phyloP scores from a whole-genome alignment of 2,888 invertebrate genomes.

The Drosophila pseudotalamancana region DNA sequence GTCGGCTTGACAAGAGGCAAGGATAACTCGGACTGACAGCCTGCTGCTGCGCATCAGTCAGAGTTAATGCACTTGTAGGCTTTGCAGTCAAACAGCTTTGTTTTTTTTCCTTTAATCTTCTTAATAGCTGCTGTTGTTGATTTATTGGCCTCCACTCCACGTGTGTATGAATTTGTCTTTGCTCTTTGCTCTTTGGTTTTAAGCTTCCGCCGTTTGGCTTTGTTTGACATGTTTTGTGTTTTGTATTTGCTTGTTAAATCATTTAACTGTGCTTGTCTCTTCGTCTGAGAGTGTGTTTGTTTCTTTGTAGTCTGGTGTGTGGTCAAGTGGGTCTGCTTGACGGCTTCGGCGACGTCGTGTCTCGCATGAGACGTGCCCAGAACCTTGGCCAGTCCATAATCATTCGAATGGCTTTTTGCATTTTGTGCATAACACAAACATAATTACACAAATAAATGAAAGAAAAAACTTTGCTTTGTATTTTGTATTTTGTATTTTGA shows the following conservation, averaged over 20 bases:
- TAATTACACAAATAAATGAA: conserved; percentile 39
- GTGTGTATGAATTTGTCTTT: conserved; percentile 29
- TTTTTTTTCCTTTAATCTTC: background rate
- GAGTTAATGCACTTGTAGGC: background rate
- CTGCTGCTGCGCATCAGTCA: background rate
- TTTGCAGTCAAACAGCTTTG: conserved; percentile 3
- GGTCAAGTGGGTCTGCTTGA: conserved; percentile 18
- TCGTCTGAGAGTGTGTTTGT: conserved; percentile 4
- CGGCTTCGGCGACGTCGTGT: conserved; percentile 55
- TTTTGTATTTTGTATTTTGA: conserved; percentile 17
- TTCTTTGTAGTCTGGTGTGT: conserved; percentile 7
- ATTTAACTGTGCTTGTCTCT: conserved; percentile 11
- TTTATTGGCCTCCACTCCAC: conserved; percentile 20
- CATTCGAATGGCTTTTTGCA: conserved; percentile 12
- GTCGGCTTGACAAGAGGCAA: conserved; percentile 19
- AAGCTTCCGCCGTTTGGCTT: conserved; percentile 42
- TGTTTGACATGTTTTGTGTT: conserved; percentile 27
- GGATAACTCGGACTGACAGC: conserved; percentile 13
- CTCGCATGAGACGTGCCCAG: conserved; percentile 47
- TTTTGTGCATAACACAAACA: conserved; percentile 29
- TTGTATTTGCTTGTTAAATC: conserved; percentile 27
- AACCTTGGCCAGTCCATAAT: conserved; percentile 42
- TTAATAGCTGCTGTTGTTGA: conserved; percentile 9
- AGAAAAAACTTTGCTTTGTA: background rate
- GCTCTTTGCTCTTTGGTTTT: conserved; percentile 9